Evolutionary conservation across 2,113 vertebrate genomes (phyloP).

Genomic region (Sceloporus undulatus): DNA sequence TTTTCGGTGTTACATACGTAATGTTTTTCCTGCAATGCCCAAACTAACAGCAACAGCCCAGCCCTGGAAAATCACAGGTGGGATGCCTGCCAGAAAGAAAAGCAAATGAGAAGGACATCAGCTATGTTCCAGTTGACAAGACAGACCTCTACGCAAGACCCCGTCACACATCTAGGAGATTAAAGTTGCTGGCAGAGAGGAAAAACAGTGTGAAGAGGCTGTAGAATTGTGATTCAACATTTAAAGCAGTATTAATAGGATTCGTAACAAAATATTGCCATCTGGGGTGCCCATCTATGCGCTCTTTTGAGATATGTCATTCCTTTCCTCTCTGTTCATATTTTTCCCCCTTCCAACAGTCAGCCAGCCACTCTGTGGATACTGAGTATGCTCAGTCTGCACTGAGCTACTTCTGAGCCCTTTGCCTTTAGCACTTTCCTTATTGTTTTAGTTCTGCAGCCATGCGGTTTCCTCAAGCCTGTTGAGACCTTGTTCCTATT

Average conservation of each 20-base stretch:
- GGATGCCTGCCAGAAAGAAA: constrained; percentile 52
- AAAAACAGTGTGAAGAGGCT: neutral
- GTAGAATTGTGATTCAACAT: rapidly evolving
- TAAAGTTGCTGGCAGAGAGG: rapidly evolving
- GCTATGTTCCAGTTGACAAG: rapidly evolving
- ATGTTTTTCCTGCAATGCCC: constrained; percentile 55
- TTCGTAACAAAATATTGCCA: neutral
- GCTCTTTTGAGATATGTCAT: neutral
- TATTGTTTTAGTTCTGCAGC: neutral
- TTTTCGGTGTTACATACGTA: constrained; percentile 64
- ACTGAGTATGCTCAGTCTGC: neutral
- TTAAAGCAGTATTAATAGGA: rapidly evolving
- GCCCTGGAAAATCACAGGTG: constrained; percentile 64
- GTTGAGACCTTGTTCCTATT: neutral
- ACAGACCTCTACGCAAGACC: neutral
- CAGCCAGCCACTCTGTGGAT: neutral
- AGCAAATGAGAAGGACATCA: neutral
- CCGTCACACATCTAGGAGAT: neutral
- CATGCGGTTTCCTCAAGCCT: neutral
- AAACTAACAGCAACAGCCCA: constrained; percentile 29
- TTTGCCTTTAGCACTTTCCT: neutral
- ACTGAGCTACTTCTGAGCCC: neutral
- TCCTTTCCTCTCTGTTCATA: neutral
- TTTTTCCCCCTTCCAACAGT: neutral
- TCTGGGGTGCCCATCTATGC: neutral